Conservation (phyloP, 2,888 invertebrate species). For the Lucinisca nassula region DNA sequence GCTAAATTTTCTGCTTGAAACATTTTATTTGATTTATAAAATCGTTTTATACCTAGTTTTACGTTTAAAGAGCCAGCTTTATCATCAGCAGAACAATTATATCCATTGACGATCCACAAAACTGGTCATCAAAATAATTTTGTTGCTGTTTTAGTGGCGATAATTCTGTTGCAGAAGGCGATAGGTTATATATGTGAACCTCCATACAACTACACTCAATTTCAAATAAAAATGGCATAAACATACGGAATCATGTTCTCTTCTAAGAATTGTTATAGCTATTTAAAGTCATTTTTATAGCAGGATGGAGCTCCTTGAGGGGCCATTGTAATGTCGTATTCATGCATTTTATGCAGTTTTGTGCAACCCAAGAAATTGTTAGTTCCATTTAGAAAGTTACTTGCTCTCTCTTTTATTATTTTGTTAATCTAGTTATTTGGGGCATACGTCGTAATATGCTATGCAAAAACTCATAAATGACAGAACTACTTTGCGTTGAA, state of each 20-base stretch:
- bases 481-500: not conserved
- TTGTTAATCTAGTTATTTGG: not conserved
- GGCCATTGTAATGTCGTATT: not conserved
- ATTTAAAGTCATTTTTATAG: slow-evolving; percentile 12
- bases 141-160: slow-evolving; percentile 8
- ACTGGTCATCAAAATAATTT: slow-evolving; percentile 19
- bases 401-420: not conserved
- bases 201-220: slow-evolving; percentile 16
- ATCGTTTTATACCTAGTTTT: slow-evolving; percentile 19
- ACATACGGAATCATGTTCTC: not conserved
- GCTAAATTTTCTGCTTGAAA: slow-evolving; percentile 15
- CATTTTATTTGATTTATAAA: slow-evolving; percentile 16
- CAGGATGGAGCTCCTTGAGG: not conserved
- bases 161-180: slow-evolving; percentile 1
- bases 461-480: slow-evolving; percentile 1
- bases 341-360: not conserved
- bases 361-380: slow-evolving; percentile 2
- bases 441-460: not conserved
- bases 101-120: not conserved
- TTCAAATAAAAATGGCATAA: slow-evolving; percentile 24
- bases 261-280: slow-evolving; percentile 5
- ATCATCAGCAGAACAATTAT: not conserved
- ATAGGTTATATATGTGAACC: slow-evolving; percentile 13
- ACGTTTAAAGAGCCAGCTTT: slow-evolving; percentile 4
- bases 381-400: not conserved